These are phyloP conservation scores for Siniperca scherzeri DNA, from an alignment of 2,797 vertebrate genomes.

Conservation along the genomic window DNA sequence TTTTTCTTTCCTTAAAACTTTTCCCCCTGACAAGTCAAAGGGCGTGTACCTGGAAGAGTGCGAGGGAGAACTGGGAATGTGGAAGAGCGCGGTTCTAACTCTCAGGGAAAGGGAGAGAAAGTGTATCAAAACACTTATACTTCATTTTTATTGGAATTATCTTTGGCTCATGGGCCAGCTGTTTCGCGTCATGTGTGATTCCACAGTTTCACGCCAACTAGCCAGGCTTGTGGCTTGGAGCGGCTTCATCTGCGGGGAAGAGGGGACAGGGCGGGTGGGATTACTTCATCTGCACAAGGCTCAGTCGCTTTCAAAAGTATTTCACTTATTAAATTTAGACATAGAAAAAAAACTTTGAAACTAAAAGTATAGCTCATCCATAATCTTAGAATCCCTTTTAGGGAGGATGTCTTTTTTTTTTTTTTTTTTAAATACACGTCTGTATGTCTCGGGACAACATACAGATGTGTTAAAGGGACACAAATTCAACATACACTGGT, in stretches of 20 bases:
- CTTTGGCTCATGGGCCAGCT: slow-evolving; percentile 58
- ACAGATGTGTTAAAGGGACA: not conserved
- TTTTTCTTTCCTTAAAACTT: slow-evolving; percentile 79
- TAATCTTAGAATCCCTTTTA: not conserved
- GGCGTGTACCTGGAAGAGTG: slow-evolving; percentile 87
- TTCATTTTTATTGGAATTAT: slow-evolving; percentile 56
- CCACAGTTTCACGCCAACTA: slow-evolving; percentile 64
- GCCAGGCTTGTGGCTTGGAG: slow-evolving; percentile 52
- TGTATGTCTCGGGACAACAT: not conserved
- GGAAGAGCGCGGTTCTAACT: slow-evolving; percentile 50
- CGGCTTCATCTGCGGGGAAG: slow-evolving; percentile 54
- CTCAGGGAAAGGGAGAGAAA: slow-evolving; percentile 49
- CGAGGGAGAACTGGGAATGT: slow-evolving; percentile 68
- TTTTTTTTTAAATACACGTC: not conserved
- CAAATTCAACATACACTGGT: not conserved
- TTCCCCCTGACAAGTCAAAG: slow-evolving; percentile 86
- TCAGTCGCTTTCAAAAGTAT: slow-evolving; percentile 21
- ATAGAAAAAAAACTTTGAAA: not conserved
- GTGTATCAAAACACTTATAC: slow-evolving; percentile 43
- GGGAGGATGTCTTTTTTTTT: not conserved
- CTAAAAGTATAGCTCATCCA: not conserved
- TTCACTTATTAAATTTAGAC: slow-evolving; percentile 27
- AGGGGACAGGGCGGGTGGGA: slow-evolving; percentile 60
- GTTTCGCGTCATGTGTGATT: slow-evolving; percentile 71
- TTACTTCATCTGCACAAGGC: slow-evolving; percentile 60